Evolutionary conservation across 2,113 vertebrate species (phyloP).

Genomic region (Excalfactoria chinensis): DNA sequence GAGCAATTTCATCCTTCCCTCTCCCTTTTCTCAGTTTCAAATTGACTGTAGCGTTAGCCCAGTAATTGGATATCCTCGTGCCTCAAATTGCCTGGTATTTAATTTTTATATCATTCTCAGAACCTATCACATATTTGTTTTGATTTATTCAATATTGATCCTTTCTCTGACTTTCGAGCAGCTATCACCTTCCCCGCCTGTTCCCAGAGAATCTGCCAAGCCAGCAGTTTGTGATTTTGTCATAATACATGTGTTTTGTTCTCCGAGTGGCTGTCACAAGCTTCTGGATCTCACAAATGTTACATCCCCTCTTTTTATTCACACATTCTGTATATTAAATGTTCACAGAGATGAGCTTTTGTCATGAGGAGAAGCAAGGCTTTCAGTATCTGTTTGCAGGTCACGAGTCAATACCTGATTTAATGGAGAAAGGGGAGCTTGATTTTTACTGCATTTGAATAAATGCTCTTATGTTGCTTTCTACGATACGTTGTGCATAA

Average conservation of each 20-base stretch:
- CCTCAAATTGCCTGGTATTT: conserved; percentile 69
- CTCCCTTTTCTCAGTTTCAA: not conserved
- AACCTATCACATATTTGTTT: conserved; percentile 83
- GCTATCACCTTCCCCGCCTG: conserved; percentile 77
- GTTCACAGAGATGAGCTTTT: conserved; percentile 4
- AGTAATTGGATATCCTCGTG: conserved; percentile 63
- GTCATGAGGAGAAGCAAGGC: not conserved
- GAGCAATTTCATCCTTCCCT: conserved; percentile 44
- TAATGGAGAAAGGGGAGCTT: not conserved
- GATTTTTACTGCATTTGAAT: conserved; percentile 28
- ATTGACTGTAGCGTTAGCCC: conserved; percentile 17
- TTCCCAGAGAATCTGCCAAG: conserved; percentile 77
- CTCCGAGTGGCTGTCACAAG: conserved; percentile 60
- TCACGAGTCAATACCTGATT: not conserved
- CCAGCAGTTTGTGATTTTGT: conserved; percentile 76
- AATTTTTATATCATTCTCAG: conserved; percentile 76
- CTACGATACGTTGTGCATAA: not conserved
- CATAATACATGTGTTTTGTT: conserved; percentile 75
- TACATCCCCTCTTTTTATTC: conserved; percentile 53
- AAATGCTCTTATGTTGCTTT: conserved; percentile 16
- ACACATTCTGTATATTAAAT: conserved; percentile 20
- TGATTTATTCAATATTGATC: conserved; percentile 81
- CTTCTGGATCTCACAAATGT: conserved; percentile 66
- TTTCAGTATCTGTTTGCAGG: not conserved
- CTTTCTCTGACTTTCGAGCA: conserved; percentile 78